Evolutionary conservation across 1,140 invertebrate genomes (phyloP), one percentile per base, ranked within the genome.

Genomic region (Pristionchus pacificus): DNA sequence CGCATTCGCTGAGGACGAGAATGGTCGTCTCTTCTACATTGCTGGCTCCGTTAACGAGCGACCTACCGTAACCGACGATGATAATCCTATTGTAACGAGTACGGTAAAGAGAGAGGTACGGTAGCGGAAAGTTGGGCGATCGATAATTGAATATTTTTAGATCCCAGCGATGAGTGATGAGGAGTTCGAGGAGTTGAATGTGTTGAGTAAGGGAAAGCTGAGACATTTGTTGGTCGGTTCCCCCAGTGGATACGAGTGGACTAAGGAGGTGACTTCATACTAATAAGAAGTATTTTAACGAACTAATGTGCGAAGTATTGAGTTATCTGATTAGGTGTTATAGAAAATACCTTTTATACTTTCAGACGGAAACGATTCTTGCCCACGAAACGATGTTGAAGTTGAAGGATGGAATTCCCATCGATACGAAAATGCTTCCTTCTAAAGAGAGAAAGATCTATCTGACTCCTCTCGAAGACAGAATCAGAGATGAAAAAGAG

Each of bases 171-270:
- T 83, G 80, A 60, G 58, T 28, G 78, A 83, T 25, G 72, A 60
- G 14, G 82, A 82, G 66, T 84, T 83, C 55, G 82, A 83, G 38
- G 33, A 74, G 32, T 60, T 83, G 27, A 79, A 83, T 33, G 24
- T 66, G 30, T 71, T 83, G 14, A 66, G 76, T 15, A 71, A 73
- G 19, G 81, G 81, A 1, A 82, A 81, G 68, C 62, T 83, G 13
- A 58, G 81, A 2, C 81, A 83, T 73, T 71, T 82, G 25, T 66
- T 84, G 27, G 72, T 83, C n/a, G 81, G 81, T 55, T 83, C 81
- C 15, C 81, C 81, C 19, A 84, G 82, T 72, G 81, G 81, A 27
- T 83, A 83, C 61, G 69, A 70, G 19, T 83, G 81, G 81, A 75
- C 65, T 49, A 80, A 83, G 49, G 75, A 79, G 59, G 79, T 80